These are phyloP conservation scores for Dendrophyllia cribrosa DNA, from an alignment of 64 coral and sea anemone species.

Conservation along the genomic window DNA sequence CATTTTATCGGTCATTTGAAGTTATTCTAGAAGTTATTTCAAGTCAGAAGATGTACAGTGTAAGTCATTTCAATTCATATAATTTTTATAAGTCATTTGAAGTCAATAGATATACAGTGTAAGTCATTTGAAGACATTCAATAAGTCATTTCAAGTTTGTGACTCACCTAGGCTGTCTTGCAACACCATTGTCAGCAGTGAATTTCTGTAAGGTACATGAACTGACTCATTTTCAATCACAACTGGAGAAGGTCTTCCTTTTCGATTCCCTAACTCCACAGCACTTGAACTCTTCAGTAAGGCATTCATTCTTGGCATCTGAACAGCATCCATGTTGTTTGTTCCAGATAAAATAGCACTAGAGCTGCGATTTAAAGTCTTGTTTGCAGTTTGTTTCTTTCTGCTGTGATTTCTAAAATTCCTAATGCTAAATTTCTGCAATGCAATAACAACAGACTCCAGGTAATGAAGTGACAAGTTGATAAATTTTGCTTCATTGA, in stretches of 20 bases:
- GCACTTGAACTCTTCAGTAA: constrained; percentile 22
- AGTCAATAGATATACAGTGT: too few species aligned
- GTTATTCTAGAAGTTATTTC: too few species aligned
- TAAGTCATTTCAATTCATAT: too few species aligned
- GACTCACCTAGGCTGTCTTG: constrained; percentile 62
- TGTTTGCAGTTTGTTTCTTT: constrained; percentile 2
- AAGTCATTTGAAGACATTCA: too few species aligned
- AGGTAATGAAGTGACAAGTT: constrained; percentile 63
- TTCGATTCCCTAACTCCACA: constrained; percentile 2
- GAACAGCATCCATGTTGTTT: not conserved
- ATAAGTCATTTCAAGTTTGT: too few species aligned
- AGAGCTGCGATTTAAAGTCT: not conserved
- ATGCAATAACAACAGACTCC: constrained; percentile 56
- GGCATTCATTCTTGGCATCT: not conserved
- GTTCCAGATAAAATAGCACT: not conserved
- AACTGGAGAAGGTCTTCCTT: not conserved
- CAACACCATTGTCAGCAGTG: constrained; percentile 62
- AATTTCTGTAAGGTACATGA: constrained; percentile 58
- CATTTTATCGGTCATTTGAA: too few species aligned
- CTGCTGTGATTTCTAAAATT: not conserved
- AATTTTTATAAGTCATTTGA: too few species aligned
- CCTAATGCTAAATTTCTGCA: constrained; percentile 29
- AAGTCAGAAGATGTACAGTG: too few species aligned
- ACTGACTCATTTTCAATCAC: not conserved
- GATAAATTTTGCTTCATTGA: not conserved